These are phyloP conservation scores for Pica pica DNA, from an alignment of 2,113 vertebrate species.

Conservation along the genomic window DNA sequence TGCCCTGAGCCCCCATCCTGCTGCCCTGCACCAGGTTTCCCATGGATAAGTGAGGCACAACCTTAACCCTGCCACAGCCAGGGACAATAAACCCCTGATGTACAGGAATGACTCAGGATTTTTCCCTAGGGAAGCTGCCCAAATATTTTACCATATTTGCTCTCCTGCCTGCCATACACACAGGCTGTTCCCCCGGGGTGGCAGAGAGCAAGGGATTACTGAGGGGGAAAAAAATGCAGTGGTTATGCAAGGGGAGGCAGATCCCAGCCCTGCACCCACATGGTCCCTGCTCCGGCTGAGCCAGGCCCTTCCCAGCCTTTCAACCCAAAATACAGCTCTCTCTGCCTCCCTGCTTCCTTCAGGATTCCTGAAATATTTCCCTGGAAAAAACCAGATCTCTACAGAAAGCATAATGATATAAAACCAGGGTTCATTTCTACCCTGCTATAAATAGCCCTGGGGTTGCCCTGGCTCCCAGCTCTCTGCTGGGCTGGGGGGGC, in stretches of 20 bases:
- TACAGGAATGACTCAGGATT: neutral
- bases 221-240: constrained; percentile 2
- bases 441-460: neutral
- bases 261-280: neutral
- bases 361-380: constrained; percentile 10
- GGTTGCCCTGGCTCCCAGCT: neutral
- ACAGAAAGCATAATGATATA: neutral
- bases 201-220: neutral
- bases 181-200: neutral
- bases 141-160: constrained; percentile 44
- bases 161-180: neutral
- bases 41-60: neutral
- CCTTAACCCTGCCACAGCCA: rapidly evolving
- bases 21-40: neutral
- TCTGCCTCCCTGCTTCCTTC: neutral
- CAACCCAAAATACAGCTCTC: neutral
- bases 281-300: neutral
- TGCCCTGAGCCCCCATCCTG: neutral
- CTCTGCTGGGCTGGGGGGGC: neutral
- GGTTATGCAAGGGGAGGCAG: neutral
- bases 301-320: neutral
- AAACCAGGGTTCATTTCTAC: neutral
- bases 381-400: neutral
- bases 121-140: constrained; percentile 4
- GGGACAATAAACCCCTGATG: neutral